A percentile compares a stretch with the other conserved stretches of the same genome.
Evolutionary conservation across 2,888 invertebrate species (phyloP).

Genomic region (Machimus atricapillus): DNA sequence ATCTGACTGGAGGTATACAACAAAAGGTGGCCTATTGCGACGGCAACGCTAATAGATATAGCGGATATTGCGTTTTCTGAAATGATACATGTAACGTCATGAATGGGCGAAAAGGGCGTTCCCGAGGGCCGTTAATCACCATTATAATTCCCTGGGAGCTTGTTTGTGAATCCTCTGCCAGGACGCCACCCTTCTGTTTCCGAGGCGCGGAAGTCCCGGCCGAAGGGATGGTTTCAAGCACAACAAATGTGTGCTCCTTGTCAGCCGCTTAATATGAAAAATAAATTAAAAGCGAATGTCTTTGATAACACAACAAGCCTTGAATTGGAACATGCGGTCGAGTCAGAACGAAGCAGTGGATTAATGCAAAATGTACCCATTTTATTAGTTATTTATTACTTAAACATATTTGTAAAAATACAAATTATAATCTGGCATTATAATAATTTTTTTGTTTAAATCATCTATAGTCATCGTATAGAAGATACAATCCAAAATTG

Average conservation of each 20-base stretch:
- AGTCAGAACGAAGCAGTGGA: not conserved
- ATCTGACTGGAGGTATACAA: not conserved
- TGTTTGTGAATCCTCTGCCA: slow-evolving; percentile 41
- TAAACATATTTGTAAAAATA: no score
- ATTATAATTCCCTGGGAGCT: slow-evolving; percentile 44
- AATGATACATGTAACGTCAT: slow-evolving; percentile 40
- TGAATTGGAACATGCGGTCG: not conserved
- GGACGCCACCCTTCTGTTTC: slow-evolving; percentile 25
- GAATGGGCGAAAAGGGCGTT: slow-evolving; percentile 44
- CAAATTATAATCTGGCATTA: no score
- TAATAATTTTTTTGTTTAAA: no score
- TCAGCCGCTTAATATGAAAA: slow-evolving; percentile 22
- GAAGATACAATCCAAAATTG: no score
- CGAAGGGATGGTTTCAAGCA: not conserved
- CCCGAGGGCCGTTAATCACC: slow-evolving; percentile 45
- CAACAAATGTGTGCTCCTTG: slow-evolving; percentile 26
- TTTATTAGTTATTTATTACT: no score
- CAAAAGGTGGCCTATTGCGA: not conserved
- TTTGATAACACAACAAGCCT: not conserved
- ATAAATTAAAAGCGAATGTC: slow-evolving; percentile 25
- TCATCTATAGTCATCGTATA: no score
- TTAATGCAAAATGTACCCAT: not conserved
- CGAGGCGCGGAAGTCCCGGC: not conserved
- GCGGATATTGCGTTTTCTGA: slow-evolving; percentile 25
- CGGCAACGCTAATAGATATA: slow-evolving; percentile 17